Evolutionary conservation across 2,888 invertebrate species (phyloP).

Genomic region (Harpalus rubripes): DNA sequence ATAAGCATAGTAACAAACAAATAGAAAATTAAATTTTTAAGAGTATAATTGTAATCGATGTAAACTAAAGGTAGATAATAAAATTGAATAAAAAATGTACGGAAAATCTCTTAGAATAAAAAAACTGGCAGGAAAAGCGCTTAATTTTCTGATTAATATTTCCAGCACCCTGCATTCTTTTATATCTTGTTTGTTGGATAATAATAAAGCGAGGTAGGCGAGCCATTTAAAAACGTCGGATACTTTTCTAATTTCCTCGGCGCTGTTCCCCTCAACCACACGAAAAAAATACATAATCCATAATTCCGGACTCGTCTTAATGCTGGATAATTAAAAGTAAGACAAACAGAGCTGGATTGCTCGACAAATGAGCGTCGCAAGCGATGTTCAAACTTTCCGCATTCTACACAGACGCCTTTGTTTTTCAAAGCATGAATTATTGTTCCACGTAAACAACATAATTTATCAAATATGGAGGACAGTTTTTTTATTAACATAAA

Average conservation of each 20-base stretch:
- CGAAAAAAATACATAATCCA: slow-evolving; percentile 65
- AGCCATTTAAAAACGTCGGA: slow-evolving; percentile 65
- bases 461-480: slow-evolving; percentile 45
- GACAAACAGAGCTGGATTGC: slow-evolving; percentile 59
- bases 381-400: slow-evolving; percentile 38
- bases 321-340: slow-evolving; percentile 65
- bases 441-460: slow-evolving; percentile 33
- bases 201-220: slow-evolving; percentile 61
- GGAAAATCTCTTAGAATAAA: slow-evolving; percentile 36
- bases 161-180: slow-evolving; percentile 60
- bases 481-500: slow-evolving; percentile 12
- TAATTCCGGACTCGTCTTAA: slow-evolving; percentile 63
- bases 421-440: slow-evolving; percentile 43
- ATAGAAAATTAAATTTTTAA: too few relatives aligned
- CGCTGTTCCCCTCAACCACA: slow-evolving; percentile 24
- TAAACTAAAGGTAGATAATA: slow-evolving; percentile 11
- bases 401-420: slow-evolving; percentile 13
- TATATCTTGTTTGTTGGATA: slow-evolving; percentile 66
- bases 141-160: slow-evolving; percentile 66
- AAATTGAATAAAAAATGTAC: slow-evolving; percentile 34
- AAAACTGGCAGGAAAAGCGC: slow-evolving; percentile 48
- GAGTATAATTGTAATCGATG: background rate
- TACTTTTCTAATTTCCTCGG: slow-evolving; percentile 65
- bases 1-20: too few relatives aligned
- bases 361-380: slow-evolving; percentile 61